These are phyloP conservation scores for Xyrichtys novacula DNA, from an alignment of 2,797 vertebrate species.

Conservation along the genomic window DNA sequence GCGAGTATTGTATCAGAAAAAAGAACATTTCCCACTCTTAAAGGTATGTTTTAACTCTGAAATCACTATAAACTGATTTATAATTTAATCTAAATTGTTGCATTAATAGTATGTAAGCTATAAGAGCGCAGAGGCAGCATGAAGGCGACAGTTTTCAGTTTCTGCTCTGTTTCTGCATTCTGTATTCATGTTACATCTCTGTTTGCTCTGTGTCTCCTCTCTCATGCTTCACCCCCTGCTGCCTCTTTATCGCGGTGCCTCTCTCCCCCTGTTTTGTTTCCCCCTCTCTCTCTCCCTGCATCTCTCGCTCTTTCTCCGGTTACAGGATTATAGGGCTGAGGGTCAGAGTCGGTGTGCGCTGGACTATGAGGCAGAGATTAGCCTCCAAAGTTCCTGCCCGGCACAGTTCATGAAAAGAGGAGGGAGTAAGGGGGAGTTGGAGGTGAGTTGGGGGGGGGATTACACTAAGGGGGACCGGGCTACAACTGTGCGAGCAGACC, in stretches of 20 bases:
- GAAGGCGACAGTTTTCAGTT: conserved; percentile 19
- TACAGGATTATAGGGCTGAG: conserved; percentile 72
- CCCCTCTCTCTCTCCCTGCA: conserved; percentile 22
- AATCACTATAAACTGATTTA: conserved; percentile 28
- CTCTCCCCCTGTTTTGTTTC: conserved; percentile 32
- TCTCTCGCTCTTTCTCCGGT: conserved; percentile 52
- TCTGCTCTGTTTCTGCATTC: conserved; percentile 11
- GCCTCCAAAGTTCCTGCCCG: conserved; percentile 71
- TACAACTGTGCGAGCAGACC: conserved; percentile 52
- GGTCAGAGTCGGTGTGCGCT: conserved; percentile 76
- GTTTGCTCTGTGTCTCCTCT: conserved; percentile 37
- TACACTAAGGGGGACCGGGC: conserved; percentile 51
- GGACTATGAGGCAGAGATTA: conserved; percentile 81
- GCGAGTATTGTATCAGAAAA: conserved; percentile 28
- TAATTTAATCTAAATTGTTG: conserved; percentile 30
- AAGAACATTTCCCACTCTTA: conserved; percentile 37
- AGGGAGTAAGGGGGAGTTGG: conserved; percentile 37
- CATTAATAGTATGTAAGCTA: conserved; percentile 39
- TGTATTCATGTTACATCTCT: conserved; percentile 45
- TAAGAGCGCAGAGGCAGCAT: conserved; percentile 14
- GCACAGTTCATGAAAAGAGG: conserved; percentile 74
- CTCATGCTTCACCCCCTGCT: conserved; percentile 51
- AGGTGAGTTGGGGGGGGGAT: conserved; percentile 42
- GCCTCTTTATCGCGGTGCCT: conserved; percentile 19
- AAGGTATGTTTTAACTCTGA: conserved; percentile 34